Percentiles rank a stretch among this genome's conserved stretches.
These are phyloP conservation scores for Rhamphomyia laevipes DNA, from an alignment of 2,888 invertebrate genomes.

Conservation along the genomic window DNA sequence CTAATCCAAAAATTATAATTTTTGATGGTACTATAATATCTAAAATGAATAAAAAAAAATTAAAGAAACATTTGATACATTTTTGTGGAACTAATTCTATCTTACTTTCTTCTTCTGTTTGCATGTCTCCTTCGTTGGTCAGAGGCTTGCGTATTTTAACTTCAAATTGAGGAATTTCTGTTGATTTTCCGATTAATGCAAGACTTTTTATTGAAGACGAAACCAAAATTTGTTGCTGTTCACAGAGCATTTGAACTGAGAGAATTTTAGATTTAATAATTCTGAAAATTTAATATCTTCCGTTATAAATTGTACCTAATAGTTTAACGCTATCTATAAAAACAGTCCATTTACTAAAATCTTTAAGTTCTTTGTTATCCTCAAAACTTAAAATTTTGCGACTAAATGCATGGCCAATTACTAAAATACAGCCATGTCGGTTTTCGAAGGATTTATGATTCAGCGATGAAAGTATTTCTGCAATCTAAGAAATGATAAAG, in stretches of 20 bases:
- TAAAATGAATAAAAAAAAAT: conserved; percentile 10
- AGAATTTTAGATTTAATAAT: background rate
- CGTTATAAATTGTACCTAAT: conserved; percentile 39
- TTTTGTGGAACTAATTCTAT: background rate
- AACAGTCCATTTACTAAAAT: conserved; percentile 43
- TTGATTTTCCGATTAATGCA: conserved; percentile 57
- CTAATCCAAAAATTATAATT: conserved; percentile 52
- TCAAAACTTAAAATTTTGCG: conserved; percentile 43
- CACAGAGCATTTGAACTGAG: conserved; percentile 53
- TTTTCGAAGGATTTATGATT: conserved; percentile 39
- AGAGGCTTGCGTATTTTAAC: conserved; percentile 27
- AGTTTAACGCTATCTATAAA: conserved; percentile 46
- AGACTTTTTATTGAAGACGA: conserved; percentile 59
- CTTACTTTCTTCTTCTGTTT: conserved; percentile 28
- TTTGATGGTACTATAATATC: conserved; percentile 45
- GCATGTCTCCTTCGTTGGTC: conserved; percentile 19
- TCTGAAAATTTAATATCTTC: background rate
- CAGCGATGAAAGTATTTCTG: conserved; percentile 26
- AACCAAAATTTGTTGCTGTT: conserved; percentile 49
- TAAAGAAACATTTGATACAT: too few species aligned
- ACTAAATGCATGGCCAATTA: conserved; percentile 59
- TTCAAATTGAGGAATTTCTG: conserved; percentile 50
- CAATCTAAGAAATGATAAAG: conserved; percentile 12
- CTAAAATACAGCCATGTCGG: conserved; percentile 67
- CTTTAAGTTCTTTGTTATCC: conserved; percentile 31